A percentile compares a stretch with the other conserved stretches of the same genome.
Evolutionary conservation across 2,113 vertebrate species (phyloP).

Genomic region (Amphilophus citrinellus): DNA sequence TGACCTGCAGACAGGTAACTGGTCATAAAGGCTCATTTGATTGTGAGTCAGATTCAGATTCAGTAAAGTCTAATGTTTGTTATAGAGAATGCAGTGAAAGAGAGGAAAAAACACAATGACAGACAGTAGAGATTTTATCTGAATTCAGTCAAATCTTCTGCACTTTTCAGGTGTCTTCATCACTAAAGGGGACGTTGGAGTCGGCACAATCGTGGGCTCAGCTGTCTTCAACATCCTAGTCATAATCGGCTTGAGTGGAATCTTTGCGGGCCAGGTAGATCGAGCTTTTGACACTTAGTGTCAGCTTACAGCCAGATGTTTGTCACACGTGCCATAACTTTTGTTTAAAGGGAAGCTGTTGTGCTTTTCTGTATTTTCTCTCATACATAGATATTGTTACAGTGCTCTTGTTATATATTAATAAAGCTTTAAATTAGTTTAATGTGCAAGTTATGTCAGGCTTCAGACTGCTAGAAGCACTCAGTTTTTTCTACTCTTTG

Average conservation of each 20-base stretch:
- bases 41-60: neutral
- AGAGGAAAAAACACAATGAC: neutral
- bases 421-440: neutral
- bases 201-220: slow-evolving; percentile 84
- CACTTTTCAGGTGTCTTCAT: slow-evolving; percentile 81
- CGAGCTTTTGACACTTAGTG: neutral
- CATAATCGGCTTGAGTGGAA: slow-evolving; percentile 84
- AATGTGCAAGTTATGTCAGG: neutral
- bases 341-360: neutral
- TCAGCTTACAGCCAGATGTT: neutral
- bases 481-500: neutral
- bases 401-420: neutral
- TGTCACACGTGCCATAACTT: neutral
- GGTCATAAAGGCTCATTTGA: neutral
- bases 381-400: neutral
- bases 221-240: slow-evolving; percentile 86
- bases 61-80: neutral
- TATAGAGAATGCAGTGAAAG: neutral
- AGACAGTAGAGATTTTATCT: neutral
- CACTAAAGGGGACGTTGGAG: slow-evolving; percentile 83
- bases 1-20: neutral
- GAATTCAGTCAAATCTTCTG: neutral
- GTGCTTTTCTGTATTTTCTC: neutral
- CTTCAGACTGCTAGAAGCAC: neutral
- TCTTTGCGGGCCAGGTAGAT: slow-evolving; percentile 82